Conservation (phyloP, 1,140 invertebrate species). For the Zaprionus africanus region DNA sequence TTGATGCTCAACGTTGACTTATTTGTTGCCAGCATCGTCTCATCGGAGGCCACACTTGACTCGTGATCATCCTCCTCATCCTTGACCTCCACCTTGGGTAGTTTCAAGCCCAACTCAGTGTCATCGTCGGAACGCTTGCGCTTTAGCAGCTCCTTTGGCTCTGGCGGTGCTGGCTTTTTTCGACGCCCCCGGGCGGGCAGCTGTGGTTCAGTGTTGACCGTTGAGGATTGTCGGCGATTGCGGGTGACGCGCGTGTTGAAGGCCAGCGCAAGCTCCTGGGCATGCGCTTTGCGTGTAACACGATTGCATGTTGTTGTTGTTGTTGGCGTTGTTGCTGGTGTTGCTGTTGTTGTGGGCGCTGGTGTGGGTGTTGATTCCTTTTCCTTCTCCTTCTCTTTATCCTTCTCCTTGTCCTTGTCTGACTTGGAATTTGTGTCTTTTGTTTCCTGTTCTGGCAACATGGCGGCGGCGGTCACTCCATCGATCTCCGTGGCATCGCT, state of each 20-base stretch:
- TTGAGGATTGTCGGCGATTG: conserved; percentile 68
- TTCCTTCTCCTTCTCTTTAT: conserved; percentile 35
- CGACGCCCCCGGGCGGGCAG: conserved; percentile 43
- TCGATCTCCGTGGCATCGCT: conserved; percentile 35
- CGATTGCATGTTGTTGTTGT: conserved; percentile 59
- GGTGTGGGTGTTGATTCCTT: conserved; percentile 34
- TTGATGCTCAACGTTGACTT: conserved; percentile 61
- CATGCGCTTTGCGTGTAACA: conserved; percentile 76
- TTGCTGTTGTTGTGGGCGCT: conserved; percentile 9
- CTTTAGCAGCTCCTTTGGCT: conserved; percentile 47
- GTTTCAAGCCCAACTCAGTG: conserved; percentile 48
- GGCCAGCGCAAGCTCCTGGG: conserved; percentile 68
- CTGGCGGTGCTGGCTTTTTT: conserved; percentile 32
- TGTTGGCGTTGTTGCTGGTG: neutral
- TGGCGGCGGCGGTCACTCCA: conserved; percentile 3
- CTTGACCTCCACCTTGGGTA: conserved; percentile 65
- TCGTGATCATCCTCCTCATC: conserved; percentile 39
- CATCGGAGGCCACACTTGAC: neutral
- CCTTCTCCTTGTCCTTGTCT: conserved; percentile 36
- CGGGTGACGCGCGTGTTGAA: conserved; percentile 71
- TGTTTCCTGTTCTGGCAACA: conserved; percentile 47
- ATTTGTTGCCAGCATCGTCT: conserved; percentile 8
- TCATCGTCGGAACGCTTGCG: conserved; percentile 73
- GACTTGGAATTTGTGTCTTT: conserved; percentile 63
- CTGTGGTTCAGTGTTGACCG: conserved; percentile 26